Percentiles rank a stretch among this genome's conserved stretches.
Evolutionary conservation across 2,113 vertebrate species (phyloP).

Genomic region (Hiodon alosoides): DNA sequence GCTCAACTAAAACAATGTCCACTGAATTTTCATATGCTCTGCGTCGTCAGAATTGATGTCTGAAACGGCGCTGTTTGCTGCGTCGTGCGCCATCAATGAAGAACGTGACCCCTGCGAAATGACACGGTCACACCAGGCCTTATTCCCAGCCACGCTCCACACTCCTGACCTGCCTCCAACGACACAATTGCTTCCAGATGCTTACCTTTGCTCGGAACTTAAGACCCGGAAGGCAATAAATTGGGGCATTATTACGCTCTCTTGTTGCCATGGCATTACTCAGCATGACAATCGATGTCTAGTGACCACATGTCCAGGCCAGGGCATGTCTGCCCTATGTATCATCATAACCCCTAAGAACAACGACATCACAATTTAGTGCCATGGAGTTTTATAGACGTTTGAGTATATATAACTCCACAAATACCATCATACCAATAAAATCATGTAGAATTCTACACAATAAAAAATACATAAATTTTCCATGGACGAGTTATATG

Average conservation of each 20-base stretch:
- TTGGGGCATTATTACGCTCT: conserved; percentile 36
- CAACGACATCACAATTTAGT: too few relatives aligned
- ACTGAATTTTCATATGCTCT: too few relatives aligned
- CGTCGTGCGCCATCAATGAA: too few relatives aligned
- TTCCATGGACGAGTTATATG: not conserved
- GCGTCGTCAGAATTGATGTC: not conserved
- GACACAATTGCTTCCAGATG: conserved; percentile 64
- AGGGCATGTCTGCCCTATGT: not conserved
- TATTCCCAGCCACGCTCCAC: conserved; percentile 24
- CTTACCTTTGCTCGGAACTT: conserved; percentile 44
- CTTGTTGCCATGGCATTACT: conserved; percentile 37
- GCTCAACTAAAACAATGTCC: too few relatives aligned
- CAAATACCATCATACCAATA: not conserved
- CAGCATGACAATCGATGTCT: conserved; percentile 2
- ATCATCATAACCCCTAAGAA: not conserved
- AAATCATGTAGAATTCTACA: not conserved
- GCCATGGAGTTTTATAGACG: too few relatives aligned
- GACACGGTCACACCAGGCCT: not conserved
- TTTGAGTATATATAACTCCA: not conserved
- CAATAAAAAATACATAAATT: not conserved
- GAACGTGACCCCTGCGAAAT: too few relatives aligned
- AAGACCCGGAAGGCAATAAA: conserved; percentile 31
- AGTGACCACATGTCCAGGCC: not conserved
- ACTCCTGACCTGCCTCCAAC: conserved; percentile 49
- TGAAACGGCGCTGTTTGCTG: not conserved